Base-by-base conservation (phyloP, 2,888 invertebrate genomes). In the Aleiodes alternator region DNA sequence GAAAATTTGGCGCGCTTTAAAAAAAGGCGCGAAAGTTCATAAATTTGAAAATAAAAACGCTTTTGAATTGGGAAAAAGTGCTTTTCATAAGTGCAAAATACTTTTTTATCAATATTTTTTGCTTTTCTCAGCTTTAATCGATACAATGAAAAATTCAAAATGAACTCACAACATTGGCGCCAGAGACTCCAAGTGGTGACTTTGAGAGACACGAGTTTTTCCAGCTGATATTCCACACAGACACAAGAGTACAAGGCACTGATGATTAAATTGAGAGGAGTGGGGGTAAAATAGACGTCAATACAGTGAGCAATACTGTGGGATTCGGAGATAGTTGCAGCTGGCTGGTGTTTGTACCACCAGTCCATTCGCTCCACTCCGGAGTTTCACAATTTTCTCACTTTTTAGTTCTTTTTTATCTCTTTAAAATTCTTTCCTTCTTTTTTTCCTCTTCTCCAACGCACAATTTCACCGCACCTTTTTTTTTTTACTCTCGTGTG, bases 191-290 rank as follows among this genome's bases (percentile, higher is more conserved):
- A 43, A 23, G 9, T 12, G 64, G 38, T 64, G 64, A 64, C 48
- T 64, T 64, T 64, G 48, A 43, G 48, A 64, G 16, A 43, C 43
- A 4, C n/a, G 11, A 43, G 9, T 48, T 8, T 48, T 8, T 64
- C 64, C 64, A 64, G 64, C 64, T 64, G 43, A 64, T 59, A 59
- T 38, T 16, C 23, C 64, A 64, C 64, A 23, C 1, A 23, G 23
- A 23, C 1, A 23, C 23, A 1, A 1, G 48, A 43, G 16, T 11
- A 64, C 8, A 64, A 43, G 43, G 43, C 9, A 43, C 7, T 14
- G 7, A 61, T n/a, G 12, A 9, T 31, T 23, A 23, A 34, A 9
- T 38, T 34, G 14, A 31, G 23, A 38, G 61, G 61, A 38, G 38
- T 12, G 34, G 38, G 61, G 14, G 61, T 43, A 64, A 12, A 59